A percentile compares a stretch with the other conserved stretches of the same genome.
Evolutionary conservation across 1,140 invertebrate species (phyloP).

Genomic region (Drosophila sp.): DNA sequence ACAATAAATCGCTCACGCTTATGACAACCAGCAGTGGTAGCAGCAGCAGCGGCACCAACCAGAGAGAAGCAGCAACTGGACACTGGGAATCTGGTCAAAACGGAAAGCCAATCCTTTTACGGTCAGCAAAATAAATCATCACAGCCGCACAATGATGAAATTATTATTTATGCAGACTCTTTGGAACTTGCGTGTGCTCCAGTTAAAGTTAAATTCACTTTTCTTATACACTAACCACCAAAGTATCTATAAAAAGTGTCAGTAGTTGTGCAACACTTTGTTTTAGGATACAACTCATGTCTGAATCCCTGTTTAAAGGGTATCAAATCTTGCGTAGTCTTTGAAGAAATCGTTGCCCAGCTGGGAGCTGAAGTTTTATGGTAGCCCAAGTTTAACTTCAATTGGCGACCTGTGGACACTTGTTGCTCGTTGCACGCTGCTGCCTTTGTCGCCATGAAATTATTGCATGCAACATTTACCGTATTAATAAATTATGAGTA

Average conservation of each 20-base stretch:
- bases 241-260: not conserved
- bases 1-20: constrained; percentile 67
- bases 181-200: constrained; percentile 68
- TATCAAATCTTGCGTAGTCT: not conserved
- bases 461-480: constrained; percentile 84
- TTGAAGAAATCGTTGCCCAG: not conserved
- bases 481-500: constrained; percentile 85
- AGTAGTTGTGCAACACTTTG: not conserved
- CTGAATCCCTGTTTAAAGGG: constrained; percentile 1
- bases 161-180: constrained; percentile 84
- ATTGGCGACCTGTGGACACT: constrained; percentile 49
- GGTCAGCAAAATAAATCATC: constrained; percentile 80
- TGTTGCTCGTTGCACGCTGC: constrained; percentile 39
- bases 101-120: constrained; percentile 72
- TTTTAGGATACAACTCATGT: not conserved
- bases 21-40: constrained; percentile 41
- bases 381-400: constrained; percentile 27
- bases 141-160: constrained; percentile 81
- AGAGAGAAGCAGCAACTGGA: not conserved
- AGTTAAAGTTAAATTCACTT: constrained; percentile 65
- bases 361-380: constrained; percentile 6
- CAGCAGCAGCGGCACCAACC: not conserved
- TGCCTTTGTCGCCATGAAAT: constrained; percentile 67
- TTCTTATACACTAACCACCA: constrained; percentile 36
- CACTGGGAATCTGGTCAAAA: constrained; percentile 38